A percentile compares a stretch with the other conserved stretches of the same genome.
phyloP scores from a whole-genome alignment of 2,113 vertebrate species.

The Trochalopteron elliotii region DNA sequence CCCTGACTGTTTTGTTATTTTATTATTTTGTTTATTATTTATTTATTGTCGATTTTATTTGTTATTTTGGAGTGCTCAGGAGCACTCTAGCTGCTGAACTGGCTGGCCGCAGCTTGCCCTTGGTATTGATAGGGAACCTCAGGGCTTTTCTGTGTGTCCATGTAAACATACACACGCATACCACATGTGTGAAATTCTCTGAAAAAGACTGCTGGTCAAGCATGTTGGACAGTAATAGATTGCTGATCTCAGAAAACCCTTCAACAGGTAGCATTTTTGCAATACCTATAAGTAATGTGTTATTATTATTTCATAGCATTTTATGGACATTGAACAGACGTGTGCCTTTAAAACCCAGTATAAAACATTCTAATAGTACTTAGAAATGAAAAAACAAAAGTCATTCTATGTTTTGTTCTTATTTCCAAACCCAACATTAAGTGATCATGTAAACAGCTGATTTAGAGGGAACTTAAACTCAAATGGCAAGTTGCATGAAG shows the following conservation, averaged over 20 bases:
- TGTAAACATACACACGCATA: rapidly evolving
- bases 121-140: neutral
- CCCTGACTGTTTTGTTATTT: too few relatives aligned
- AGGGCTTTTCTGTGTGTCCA: neutral
- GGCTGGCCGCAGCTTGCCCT: neutral
- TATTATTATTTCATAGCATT: neutral
- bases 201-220: neutral
- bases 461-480: neutral
- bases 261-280: neutral
- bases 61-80: neutral
- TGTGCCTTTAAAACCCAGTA: neutral
- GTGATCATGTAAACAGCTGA: neutral
- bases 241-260: neutral
- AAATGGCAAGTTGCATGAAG: neutral
- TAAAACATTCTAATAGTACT: neutral
- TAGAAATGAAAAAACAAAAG: neutral
- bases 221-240: neutral
- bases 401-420: neutral
- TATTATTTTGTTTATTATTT: too few relatives aligned
- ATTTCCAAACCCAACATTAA: neutral
- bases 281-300: neutral
- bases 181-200: neutral
- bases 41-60: too few relatives aligned
- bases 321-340: neutral
- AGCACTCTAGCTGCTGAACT: neutral